Conservation (phyloP, 2,888 invertebrate genomes). For the Sarcophaga rosellei region DNA sequence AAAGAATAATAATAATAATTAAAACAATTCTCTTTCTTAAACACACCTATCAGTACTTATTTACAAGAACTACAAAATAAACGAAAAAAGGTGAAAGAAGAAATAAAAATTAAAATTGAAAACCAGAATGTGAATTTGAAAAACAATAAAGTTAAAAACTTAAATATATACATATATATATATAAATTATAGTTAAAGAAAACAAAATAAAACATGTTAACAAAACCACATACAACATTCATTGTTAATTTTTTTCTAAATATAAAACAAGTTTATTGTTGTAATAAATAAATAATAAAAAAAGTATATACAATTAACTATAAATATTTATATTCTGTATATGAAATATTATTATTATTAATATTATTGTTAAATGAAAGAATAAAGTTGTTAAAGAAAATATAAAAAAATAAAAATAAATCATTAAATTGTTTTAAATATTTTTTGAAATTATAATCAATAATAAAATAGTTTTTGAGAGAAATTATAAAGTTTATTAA, state of each 20-base stretch:
- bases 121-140: slow-evolving; percentile 49
- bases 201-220: slow-evolving; percentile 47
- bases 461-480: slow-evolving; percentile 37
- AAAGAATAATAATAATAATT: not conserved
- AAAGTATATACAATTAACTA: slow-evolving; percentile 12
- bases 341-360: slow-evolving; percentile 31
- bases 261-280: slow-evolving; percentile 48
- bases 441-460: slow-evolving; percentile 51
- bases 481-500: slow-evolving; percentile 11
- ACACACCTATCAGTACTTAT: slow-evolving; percentile 3
- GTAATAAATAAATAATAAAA: slow-evolving; percentile 50
- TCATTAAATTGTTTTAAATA: slow-evolving; percentile 47
- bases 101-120: slow-evolving; percentile 18
- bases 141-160: slow-evolving; percentile 63
- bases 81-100: not conserved
- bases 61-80: not conserved
- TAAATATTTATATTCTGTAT: slow-evolving; percentile 40
- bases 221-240: slow-evolving; percentile 13
- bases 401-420: slow-evolving; percentile 18
- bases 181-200: slow-evolving; percentile 20
- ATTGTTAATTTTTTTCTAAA: slow-evolving; percentile 47
- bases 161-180: not conserved
- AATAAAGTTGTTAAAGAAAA: slow-evolving; percentile 58
- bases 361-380: slow-evolving; percentile 52
- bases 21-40: not conserved